Conservation (phyloP, 2,797 vertebrate species). For the Eleutherodactylus coqui region DNA sequence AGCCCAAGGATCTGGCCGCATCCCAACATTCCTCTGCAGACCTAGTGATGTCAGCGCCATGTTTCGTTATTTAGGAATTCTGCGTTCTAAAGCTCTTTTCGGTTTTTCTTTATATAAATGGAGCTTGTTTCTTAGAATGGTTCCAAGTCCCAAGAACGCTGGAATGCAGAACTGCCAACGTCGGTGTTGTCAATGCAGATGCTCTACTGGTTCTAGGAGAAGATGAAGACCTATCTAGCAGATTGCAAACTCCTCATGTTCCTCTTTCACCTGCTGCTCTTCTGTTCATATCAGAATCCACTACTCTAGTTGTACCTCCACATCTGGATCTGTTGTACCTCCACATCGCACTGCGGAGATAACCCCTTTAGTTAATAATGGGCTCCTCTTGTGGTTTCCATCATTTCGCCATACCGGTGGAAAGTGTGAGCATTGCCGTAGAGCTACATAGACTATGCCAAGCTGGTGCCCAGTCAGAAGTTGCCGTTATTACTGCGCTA, state of each 20-base stretch:
- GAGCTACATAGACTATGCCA: too few relatives aligned
- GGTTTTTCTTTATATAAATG: background rate
- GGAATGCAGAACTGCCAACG: background rate
- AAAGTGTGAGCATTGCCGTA: too few relatives aligned
- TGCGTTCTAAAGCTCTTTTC: background rate
- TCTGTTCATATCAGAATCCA: background rate
- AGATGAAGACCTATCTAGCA: background rate
- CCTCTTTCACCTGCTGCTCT: background rate
- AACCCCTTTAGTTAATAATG: too few relatives aligned
- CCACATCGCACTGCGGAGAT: too few relatives aligned
- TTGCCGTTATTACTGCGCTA: too few relatives aligned
- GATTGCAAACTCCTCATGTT: background rate
- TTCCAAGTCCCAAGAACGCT: background rate
- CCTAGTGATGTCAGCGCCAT: conserved; percentile 12
- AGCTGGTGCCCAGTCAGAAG: too few relatives aligned
- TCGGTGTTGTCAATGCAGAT: background rate
- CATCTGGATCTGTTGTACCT: too few relatives aligned
- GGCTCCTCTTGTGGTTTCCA: too few relatives aligned
- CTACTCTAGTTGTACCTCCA: background rate
- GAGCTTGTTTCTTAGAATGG: background rate
- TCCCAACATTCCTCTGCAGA: conserved; percentile 51
- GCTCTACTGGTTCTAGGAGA: background rate
- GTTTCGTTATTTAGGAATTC: background rate
- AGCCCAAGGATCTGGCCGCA: conserved; percentile 32
- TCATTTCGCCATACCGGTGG: too few relatives aligned